Evolutionary conservation across 2,888 invertebrate species (phyloP).

Genomic region (Sinopyrophorus schimmeli): DNA sequence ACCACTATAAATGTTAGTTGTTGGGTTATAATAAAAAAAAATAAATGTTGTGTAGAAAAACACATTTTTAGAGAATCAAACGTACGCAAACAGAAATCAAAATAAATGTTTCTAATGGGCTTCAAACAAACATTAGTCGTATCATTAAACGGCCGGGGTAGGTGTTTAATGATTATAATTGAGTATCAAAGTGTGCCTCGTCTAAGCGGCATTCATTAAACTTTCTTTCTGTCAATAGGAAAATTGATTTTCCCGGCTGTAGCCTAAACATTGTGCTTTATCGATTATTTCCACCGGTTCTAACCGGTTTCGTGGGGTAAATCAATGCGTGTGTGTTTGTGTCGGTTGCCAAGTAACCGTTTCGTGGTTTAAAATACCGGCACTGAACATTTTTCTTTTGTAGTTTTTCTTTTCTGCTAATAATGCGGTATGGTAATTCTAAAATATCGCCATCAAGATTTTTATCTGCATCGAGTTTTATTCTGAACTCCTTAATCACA

Average conservation of each 20-base stretch:
- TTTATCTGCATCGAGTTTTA: conserved; percentile 30
- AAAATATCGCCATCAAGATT: conserved; percentile 35
- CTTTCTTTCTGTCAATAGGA: conserved; percentile 29
- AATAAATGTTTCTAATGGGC: too few species aligned
- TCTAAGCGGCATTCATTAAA: conserved; percentile 18
- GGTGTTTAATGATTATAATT: conserved; percentile 5
- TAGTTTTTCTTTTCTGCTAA: conserved; percentile 45
- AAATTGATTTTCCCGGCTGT: conserved; percentile 40
- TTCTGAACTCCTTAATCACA: conserved; percentile 27
- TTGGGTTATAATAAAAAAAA: too few species aligned
- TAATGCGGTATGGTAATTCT: conserved; percentile 42
- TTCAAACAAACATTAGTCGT: too few species aligned
- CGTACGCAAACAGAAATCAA: too few species aligned
- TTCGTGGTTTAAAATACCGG: conserved; percentile 46
- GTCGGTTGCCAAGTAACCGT: conserved; percentile 52
- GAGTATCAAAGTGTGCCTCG: not conserved
- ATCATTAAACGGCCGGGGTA: too few species aligned
- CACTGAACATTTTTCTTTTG: conserved; percentile 47
- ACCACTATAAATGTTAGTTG: too few species aligned
- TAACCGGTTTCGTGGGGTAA: conserved; percentile 46
- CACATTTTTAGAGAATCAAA: too few species aligned
- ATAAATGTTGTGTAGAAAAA: too few species aligned
- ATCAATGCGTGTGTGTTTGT: conserved; percentile 54
- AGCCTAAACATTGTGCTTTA: conserved; percentile 36
- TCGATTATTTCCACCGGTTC: conserved; percentile 42